Conservation (phyloP, 2,113 vertebrate genomes). For the Grallaria varia region DNA sequence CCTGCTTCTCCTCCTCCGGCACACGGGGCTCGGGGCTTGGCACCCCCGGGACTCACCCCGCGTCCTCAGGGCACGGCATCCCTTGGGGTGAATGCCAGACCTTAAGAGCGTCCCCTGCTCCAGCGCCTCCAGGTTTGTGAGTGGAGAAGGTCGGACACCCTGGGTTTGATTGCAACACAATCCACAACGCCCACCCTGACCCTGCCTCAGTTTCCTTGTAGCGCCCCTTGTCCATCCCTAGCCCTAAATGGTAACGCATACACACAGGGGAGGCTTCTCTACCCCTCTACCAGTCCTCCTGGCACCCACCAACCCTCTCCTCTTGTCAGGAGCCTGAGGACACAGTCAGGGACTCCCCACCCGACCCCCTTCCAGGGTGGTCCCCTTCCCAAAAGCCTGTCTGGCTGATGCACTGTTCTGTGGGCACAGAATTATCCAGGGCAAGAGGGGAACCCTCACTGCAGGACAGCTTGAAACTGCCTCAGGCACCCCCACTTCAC, state of each 20-base stretch:
- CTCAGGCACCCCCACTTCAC: rapidly evolving
- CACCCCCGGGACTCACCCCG: neutral
- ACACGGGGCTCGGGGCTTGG: neutral
- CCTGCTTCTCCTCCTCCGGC: neutral
- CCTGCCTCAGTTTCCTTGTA: neutral
- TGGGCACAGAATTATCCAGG: neutral
- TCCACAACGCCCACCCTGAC: rapidly evolving
- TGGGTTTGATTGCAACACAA: neutral
- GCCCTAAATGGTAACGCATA: neutral
- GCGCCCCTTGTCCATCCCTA: neutral
- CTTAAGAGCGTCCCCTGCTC: neutral
- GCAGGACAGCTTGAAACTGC: rapidly evolving
- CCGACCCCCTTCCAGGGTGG: neutral
- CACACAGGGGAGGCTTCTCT: neutral
- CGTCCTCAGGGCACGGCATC: neutral
- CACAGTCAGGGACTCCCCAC: neutral
- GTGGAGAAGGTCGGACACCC: neutral
- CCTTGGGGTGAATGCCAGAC: neutral
- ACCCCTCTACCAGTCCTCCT: neutral
- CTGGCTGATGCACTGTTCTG: rapidly evolving
- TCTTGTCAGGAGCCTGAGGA: neutral
- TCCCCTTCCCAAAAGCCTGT: neutral
- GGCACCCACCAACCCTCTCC: neutral
- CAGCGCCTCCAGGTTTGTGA: neutral
- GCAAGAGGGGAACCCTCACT: neutral